phyloP scores from a whole-genome alignment of 2,797 vertebrate genomes.

The Buceros bicornis region DNA sequence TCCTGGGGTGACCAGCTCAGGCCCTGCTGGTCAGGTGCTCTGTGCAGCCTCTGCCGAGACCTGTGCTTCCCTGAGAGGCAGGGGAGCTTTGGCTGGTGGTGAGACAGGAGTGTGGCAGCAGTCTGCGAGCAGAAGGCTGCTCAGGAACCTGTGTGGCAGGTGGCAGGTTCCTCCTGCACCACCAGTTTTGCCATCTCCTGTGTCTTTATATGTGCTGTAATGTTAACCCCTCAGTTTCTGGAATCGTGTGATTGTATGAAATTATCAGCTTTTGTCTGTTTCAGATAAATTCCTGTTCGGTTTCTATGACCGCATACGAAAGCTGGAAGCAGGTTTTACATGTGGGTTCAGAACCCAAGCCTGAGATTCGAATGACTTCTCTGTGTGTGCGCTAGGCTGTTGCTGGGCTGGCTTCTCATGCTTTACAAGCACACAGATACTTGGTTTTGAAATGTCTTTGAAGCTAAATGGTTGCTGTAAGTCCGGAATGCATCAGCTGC shows the following conservation, averaged over 20 bases:
- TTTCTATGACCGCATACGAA: not conserved
- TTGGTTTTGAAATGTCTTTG: not conserved
- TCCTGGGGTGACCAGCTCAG: not conserved
- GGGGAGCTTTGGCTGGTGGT: not conserved
- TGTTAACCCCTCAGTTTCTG: not conserved
- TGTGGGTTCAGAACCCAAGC: not conserved
- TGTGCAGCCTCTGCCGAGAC: not conserved
- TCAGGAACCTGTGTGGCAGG: not conserved
- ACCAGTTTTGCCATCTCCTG: not conserved
- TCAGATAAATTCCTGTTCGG: not conserved
- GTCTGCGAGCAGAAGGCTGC: not conserved
- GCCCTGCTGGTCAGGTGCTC: not conserved
- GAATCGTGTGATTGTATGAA: not conserved
- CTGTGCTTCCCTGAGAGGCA: not conserved
- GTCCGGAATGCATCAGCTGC: not conserved
- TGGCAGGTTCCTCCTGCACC: slow-evolving; percentile 33
- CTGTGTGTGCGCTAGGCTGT: not conserved
- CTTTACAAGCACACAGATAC: not conserved
- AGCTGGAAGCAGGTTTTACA: not conserved
- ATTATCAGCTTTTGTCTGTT: not conserved
- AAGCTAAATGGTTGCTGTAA: not conserved
- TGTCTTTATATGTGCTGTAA: not conserved
- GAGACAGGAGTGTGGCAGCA: not conserved
- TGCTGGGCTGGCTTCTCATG: not conserved
- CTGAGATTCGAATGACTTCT: not conserved